These are phyloP conservation scores for Pseudonaja textilis DNA, from an alignment of 2,113 vertebrate genomes.

Conservation along the genomic window DNA sequence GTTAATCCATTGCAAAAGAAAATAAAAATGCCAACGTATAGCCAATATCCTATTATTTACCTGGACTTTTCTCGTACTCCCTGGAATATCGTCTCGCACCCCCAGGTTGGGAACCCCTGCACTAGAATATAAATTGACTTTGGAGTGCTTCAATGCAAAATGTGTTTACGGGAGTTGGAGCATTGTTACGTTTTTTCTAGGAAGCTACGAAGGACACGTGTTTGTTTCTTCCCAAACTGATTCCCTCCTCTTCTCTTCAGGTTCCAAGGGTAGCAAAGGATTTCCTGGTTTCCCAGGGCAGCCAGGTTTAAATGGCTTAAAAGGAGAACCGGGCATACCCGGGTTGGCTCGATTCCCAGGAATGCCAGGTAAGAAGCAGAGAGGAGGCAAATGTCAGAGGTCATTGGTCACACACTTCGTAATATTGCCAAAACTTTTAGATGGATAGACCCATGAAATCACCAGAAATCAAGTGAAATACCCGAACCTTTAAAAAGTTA, in stretches of 20 bases:
- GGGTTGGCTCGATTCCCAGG: slow-evolving; percentile 77
- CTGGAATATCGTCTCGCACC: too few species aligned
- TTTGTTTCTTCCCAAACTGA: background rate
- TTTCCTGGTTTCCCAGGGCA: slow-evolving; percentile 75
- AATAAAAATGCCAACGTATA: too few species aligned
- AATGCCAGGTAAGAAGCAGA: slow-evolving; percentile 75
- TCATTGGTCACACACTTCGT: background rate
- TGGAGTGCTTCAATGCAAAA: background rate
- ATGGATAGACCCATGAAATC: background rate
- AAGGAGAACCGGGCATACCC: slow-evolving; percentile 81
- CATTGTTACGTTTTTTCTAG: background rate
- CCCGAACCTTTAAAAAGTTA: background rate
- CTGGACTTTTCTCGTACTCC: too few species aligned
- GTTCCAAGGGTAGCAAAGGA: slow-evolving; percentile 79
- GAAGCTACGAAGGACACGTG: background rate
- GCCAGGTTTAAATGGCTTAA: slow-evolving; percentile 79
- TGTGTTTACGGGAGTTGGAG: background rate
- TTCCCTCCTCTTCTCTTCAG: slow-evolving; percentile 64
- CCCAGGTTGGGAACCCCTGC: too few species aligned
- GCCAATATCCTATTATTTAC: too few species aligned
- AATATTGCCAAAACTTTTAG: background rate
- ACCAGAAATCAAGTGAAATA: background rate
- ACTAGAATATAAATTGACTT: background rate
- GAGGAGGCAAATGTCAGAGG: background rate
- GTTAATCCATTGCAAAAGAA: too few species aligned